phyloP scores from a whole-genome alignment of 2,113 vertebrate species.

The Irena cyanogastra region DNA sequence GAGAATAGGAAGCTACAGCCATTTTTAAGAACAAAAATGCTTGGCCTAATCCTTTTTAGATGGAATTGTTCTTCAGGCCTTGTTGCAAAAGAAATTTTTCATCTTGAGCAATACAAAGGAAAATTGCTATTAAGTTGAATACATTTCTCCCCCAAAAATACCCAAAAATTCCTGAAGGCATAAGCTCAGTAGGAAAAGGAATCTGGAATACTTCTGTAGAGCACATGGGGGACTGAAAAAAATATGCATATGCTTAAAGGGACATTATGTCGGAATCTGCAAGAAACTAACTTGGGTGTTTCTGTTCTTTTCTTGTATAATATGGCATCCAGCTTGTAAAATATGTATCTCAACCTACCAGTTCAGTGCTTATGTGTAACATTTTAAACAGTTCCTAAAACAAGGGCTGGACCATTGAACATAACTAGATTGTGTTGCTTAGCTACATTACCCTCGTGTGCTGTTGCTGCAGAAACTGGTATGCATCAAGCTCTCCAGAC shows the following conservation, averaged over 20 bases:
- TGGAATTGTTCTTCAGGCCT: neutral
- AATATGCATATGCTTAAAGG: neutral
- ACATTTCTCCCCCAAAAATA: neutral
- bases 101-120: neutral
- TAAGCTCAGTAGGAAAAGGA: neutral
- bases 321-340: neutral
- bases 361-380: neutral
- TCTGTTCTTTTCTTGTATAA: neutral
- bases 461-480: neutral
- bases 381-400: neutral
- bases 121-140: neutral
- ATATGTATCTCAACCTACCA: neutral
- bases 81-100: neutral
- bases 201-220: neutral
- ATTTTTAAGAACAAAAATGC: neutral
- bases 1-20: neutral
- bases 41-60: neutral
- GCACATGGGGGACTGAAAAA: neutral
- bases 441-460: neutral
- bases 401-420: neutral
- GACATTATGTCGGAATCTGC: neutral
- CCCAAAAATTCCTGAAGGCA: neutral
- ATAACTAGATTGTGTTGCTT: neutral
- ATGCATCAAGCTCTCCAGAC: neutral
- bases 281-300: neutral